These are phyloP conservation scores for Oreochromis tanganicae DNA, from an alignment of 2,113 vertebrate genomes.

Conservation along the genomic window DNA sequence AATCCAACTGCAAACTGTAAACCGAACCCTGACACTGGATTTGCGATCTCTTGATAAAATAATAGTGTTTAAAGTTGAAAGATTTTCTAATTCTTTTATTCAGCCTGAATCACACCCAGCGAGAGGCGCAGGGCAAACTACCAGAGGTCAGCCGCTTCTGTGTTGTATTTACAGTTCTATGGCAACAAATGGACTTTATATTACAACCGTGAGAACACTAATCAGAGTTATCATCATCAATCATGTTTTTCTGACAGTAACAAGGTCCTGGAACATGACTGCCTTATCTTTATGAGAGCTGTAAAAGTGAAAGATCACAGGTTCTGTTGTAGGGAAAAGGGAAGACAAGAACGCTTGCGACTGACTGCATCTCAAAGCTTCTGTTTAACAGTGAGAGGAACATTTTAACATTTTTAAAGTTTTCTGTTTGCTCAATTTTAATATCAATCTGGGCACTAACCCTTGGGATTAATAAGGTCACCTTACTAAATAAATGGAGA, in stretches of 20 bases:
- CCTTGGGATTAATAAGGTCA: neutral
- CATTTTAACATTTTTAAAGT: neutral
- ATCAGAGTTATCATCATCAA: neutral
- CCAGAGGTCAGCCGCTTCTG: neutral
- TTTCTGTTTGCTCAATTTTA: neutral
- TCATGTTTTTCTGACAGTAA: neutral
- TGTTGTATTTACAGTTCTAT: neutral
- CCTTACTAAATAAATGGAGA: neutral
- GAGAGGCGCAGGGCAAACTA: neutral
- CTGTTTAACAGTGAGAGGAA: neutral
- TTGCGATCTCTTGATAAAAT: neutral
- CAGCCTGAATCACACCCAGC: neutral
- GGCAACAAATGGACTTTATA: neutral
- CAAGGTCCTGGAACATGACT: neutral
- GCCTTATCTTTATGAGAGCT: slow-evolving; percentile 31
- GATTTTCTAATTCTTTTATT: neutral
- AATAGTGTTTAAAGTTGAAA: neutral
- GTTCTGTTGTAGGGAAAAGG: slow-evolving; percentile 1
- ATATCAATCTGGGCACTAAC: neutral
- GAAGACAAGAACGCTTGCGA: neutral
- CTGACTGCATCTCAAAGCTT: accelerated
- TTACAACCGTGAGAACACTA: neutral
- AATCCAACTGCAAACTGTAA: neutral
- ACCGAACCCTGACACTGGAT: neutral
- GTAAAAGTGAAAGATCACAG: slow-evolving; percentile 1